Evolutionary conservation across 2,113 vertebrate species (phyloP), one percentile per base, ranked within the genome.

Genomic region (Hippocampus comes): DNA sequence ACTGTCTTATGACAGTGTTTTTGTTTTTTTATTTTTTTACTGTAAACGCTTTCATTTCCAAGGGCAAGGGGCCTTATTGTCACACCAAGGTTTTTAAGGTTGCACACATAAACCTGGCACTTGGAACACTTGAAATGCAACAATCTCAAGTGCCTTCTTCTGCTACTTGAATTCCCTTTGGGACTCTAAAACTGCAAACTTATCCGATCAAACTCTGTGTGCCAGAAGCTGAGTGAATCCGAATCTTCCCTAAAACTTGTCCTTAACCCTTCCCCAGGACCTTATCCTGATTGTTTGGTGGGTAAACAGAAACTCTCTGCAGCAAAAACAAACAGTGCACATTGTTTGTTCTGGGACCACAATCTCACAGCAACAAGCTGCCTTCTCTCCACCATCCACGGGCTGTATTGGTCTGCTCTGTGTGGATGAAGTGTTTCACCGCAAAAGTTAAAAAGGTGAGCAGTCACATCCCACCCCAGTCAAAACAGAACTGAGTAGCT

Each of bases 391-490:
- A 11, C 56, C 71, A 74, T 61, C 75, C 74, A 72, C 41, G 1
- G 43, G 82, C 78, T 74, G 68, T 68, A 86, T 81, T 83, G 79
- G 74, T 75, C 68, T 38, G 83, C 78, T 78, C 76, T 81, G 79
- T 84, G 80, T 74, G 46, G 72, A 77, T 78, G 34, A 80, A 88
- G 76, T 74, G 79, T 76, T 81, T 71, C 48, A 56, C 82, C 71
- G 77, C 83, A 85, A 86, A 49, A 86, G 86, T 84, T 88, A 84
- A 89, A 89, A 89, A 42, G 74, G 79, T 72, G 73, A 87, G 78
- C 72, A 68, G 83, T 69, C 77, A 73, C 78, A 83, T 84, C 83
- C 87, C 81, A 83, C 81, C 67, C 25, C 59, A 48, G 14, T 64
- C 63, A 27, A 25, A 66, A 15, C 11, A 43, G 63, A 43, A 41